Evolutionary conservation across 2,797 vertebrate genomes (phyloP).

Genomic region (Myiothlypis chrysogaster): DNA sequence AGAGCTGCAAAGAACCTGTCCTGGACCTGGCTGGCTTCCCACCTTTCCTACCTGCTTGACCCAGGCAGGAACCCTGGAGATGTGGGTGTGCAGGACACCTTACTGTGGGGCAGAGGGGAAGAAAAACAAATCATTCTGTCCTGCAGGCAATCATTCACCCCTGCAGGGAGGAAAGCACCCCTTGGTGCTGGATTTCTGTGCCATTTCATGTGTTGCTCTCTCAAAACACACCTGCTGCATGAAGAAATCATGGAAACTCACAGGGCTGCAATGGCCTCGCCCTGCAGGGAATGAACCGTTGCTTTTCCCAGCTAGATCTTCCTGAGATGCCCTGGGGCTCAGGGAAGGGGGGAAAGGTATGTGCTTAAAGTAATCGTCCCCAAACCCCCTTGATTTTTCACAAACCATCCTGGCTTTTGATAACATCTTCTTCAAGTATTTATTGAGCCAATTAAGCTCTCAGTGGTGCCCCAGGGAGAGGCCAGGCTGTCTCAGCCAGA

Average conservation of each 20-base stretch:
- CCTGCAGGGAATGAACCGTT: not conserved
- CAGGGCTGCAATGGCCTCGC: not conserved
- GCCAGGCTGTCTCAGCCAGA: conserved; percentile 44
- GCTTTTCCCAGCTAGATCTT: not conserved
- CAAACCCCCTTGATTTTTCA: not conserved
- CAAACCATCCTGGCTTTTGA: not conserved
- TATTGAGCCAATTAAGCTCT: conserved; percentile 61
- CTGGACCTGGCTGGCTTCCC: not conserved
- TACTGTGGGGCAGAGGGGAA: not conserved
- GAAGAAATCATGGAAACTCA: not conserved
- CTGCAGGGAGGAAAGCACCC: not conserved
- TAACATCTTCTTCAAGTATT: conserved; percentile 55
- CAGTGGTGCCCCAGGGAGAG: conserved; percentile 46
- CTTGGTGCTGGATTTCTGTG: not conserved
- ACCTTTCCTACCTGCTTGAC: not conserved
- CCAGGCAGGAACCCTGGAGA: not conserved
- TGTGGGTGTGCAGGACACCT: not conserved
- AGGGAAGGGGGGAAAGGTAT: not conserved
- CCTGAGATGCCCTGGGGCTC: not conserved
- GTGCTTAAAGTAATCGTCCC: not conserved
- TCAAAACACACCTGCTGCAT: not conserved
- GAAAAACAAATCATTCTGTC: not conserved
- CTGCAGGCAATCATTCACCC: not conserved
- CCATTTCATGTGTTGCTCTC: not conserved
- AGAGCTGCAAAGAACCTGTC: not conserved